Percentiles rank a stretch among this genome's conserved stretches.
Conservation (phyloP, 2,888 invertebrate species). For the Diarsia brunnea region DNA sequence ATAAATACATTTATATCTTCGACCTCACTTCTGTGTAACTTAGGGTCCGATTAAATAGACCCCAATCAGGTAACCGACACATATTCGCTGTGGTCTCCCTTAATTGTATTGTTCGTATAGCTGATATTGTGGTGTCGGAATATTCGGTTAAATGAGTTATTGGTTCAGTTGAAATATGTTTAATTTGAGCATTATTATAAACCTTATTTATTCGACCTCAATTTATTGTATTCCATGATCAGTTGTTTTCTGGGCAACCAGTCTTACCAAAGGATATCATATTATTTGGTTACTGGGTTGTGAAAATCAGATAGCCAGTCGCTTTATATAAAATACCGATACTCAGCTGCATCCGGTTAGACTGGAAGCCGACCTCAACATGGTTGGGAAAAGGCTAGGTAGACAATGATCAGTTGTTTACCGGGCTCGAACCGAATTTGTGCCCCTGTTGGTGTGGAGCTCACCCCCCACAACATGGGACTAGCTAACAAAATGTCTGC, state of each 20-base stretch:
- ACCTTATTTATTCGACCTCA: neutral
- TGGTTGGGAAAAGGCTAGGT: no score
- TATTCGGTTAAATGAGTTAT: constrained; percentile 15
- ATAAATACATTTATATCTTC: constrained; percentile 4
- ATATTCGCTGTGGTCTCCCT: constrained; percentile 10
- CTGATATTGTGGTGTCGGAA: neutral
- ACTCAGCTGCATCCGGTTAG: no score
- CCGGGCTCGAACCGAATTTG: neutral
- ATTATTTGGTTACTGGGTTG: no score
- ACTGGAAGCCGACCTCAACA: no score
- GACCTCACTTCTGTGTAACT: constrained; percentile 14
- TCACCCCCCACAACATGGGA: neutral
- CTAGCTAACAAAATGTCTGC: neutral
- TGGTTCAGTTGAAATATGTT: neutral
- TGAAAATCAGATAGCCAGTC: no score
- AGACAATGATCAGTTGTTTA: neutral
- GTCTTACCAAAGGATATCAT: no score
- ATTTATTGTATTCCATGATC: neutral
- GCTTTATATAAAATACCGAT: no score
- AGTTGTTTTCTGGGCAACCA: neutral
- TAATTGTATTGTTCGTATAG: constrained; percentile 31
- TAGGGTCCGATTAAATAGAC: constrained; percentile 32
- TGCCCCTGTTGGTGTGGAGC: neutral
- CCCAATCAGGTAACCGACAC: constrained; percentile 31
- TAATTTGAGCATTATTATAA: neutral